phyloP scores from a whole-genome alignment of 2,113 vertebrate genomes.

The Pelmatolapia mariae region DNA sequence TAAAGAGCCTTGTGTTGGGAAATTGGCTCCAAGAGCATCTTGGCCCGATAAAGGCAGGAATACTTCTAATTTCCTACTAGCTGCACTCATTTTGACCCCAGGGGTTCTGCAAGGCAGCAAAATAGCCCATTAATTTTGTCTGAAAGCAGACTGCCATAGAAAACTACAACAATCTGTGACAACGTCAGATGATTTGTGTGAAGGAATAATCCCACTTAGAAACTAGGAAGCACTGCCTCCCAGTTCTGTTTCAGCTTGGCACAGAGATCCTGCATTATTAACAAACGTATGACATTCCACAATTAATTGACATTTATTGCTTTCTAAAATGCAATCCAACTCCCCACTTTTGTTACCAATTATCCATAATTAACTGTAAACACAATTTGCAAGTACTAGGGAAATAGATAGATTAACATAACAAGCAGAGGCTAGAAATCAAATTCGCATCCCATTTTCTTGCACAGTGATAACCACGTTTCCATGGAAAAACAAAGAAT shows the following conservation, averaged over 20 bases:
- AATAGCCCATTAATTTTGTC: conserved; percentile 57
- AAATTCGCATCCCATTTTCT: not conserved
- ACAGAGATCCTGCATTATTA: conserved; percentile 44
- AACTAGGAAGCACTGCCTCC: conserved; percentile 10
- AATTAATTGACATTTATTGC: conserved; percentile 18
- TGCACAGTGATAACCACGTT: not conserved
- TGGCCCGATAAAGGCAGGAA: conserved; percentile 50
- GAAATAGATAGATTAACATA: not conserved
- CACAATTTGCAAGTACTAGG: not conserved
- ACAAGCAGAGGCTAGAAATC: not conserved
- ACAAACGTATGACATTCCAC: conserved; percentile 12
- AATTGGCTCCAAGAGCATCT: conserved; percentile 55
- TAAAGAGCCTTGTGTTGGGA: conserved; percentile 57
- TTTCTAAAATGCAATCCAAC: not conserved
- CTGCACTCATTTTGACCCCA: conserved; percentile 52
- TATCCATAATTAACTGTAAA: conserved; percentile 4
- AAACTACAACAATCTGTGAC: conserved; percentile 24
- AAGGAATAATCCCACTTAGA: conserved; percentile 14
- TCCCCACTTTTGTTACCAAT: not conserved
- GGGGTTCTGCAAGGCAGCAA: conserved; percentile 36
- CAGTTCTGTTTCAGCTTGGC: not conserved
- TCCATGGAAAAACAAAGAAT: not conserved
- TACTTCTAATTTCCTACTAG: conserved; percentile 62
- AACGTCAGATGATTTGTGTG: conserved; percentile 30
- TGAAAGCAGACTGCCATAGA: conserved; percentile 38